Evolutionary conservation across 2,888 invertebrate genomes (phyloP), one percentile per base, ranked within the genome.

Genomic region (Lithophane socia): DNA sequence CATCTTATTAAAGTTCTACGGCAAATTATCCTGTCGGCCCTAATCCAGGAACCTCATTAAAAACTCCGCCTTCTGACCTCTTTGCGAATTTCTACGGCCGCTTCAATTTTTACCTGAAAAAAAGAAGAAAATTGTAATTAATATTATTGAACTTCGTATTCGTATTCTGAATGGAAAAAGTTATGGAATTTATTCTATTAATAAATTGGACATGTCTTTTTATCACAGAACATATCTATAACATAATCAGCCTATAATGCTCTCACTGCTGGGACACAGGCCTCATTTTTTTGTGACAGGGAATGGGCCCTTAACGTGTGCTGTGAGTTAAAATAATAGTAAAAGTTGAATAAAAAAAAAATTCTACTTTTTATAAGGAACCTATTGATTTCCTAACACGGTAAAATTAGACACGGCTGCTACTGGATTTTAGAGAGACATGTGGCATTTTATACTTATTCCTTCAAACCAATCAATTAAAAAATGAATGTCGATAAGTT

Each of bases 1-100:
- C 74, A 76, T 87, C 91, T 92, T 90, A 89, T 91, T 91, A 92
- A 91, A 91, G 85, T 90, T 86, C 79, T 65, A 82, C 82, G 64
- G 79, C 76, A 87, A 87, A 90, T 91, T 89, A 90, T 88, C 86
- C 85, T 81, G 85, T 79, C 79, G 80, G 74, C 84, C 87, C 80
- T 88, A 88, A 88, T 87, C 85, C 86, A 60, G 74, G 80, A 81
- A 80, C 80, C 87, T 88, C 87, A 85, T 90, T 90, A 90, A 84
- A 90, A 91, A 88, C 79, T 87, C 86, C 75, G 71, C 2, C 73
- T 16, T 66, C 71, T 85, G 86, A 86, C 87, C 85, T 87, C 67
- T 69, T 16, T 42, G 71, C 60, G 64, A 83, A 80, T 78, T 82
- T 76, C 80, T 70, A 73, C 77, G 73, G 64, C 77, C 83, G 73